A percentile compares a stretch with the other conserved stretches of the same genome.
Evolutionary conservation across 1,140 invertebrate species (phyloP).

Genomic region (Brachionus paranguensis): DNA sequence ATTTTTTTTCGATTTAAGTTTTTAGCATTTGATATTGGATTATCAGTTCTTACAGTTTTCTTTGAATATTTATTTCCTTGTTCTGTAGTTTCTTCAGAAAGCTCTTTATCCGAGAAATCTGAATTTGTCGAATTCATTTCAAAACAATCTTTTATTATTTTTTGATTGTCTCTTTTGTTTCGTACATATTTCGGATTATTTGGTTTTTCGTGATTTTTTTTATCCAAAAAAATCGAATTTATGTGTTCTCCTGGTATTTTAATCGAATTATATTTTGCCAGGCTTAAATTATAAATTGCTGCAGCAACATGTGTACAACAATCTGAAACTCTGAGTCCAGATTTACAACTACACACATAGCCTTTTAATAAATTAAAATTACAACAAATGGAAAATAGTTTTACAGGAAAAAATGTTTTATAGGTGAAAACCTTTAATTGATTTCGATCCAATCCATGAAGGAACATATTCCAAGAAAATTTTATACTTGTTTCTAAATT

Average conservation of each 20-base stretch:
- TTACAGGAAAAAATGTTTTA: slow-evolving; percentile 12
- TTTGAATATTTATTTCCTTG: neutral
- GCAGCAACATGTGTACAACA: slow-evolving; percentile 20
- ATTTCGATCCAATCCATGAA: slow-evolving; percentile 6
- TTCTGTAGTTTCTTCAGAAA: neutral
- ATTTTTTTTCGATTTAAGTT: slow-evolving; percentile 11
- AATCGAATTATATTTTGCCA: neutral
- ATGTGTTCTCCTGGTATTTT: slow-evolving; percentile 6
- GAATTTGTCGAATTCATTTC: neutral
- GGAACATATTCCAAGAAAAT: slow-evolving; percentile 10
- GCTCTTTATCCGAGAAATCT: neutral
- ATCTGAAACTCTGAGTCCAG: neutral
- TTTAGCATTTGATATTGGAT: slow-evolving; percentile 6
- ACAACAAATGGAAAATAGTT: neutral
- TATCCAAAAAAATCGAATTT: slow-evolving; percentile 2
- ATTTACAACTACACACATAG: slow-evolving; percentile 17
- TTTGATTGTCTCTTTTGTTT: slow-evolving; percentile 3
- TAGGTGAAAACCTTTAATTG: neutral
- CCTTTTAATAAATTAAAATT: slow-evolving; percentile 10
- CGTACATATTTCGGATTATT: neutral
- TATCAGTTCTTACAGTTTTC: neutral
- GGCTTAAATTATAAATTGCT: neutral
- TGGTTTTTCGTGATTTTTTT: slow-evolving; percentile 4
- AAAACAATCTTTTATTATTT: neutral
- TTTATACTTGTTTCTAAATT: slow-evolving; percentile 12